Percentiles rank a stretch among this genome's conserved stretches.
Evolutionary conservation across 2,113 vertebrate species (phyloP).

Genomic region (Shinisaurus crocodilurus): DNA sequence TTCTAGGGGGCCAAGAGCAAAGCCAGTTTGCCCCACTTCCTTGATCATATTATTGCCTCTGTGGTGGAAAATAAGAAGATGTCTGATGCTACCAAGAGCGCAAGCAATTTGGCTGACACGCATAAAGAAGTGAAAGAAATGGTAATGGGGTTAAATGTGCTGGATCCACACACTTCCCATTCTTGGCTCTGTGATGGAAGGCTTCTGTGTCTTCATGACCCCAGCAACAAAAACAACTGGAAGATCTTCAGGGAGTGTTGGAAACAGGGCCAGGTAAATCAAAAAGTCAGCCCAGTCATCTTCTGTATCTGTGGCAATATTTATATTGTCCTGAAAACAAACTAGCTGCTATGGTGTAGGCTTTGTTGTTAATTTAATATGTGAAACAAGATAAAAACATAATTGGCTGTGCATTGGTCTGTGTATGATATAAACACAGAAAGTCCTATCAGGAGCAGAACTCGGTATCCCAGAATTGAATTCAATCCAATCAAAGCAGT

Average conservation of each 20-base stretch:
- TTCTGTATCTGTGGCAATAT: not conserved
- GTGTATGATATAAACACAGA: not conserved
- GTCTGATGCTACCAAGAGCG: conserved; percentile 84
- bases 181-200: conserved; percentile 98
- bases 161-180: conserved; percentile 97
- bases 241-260: conserved; percentile 99
- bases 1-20: conserved; percentile 91
- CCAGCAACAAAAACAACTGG: conserved; percentile 98
- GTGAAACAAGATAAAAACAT: not conserved
- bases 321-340: not conserved
- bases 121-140: conserved; percentile 89
- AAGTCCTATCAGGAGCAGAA: not conserved
- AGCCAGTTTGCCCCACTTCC: conserved; percentile 94
- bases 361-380: not conserved
- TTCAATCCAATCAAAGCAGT: not conserved
- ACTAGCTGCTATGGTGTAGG: not conserved
- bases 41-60: conserved; percentile 98
- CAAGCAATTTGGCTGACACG: conserved; percentile 81
- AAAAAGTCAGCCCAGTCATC: conserved; percentile 1
- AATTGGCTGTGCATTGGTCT: not conserved
- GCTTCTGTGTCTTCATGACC: conserved; percentile 96
- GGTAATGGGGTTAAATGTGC: conserved; percentile 94
- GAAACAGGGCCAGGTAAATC: conserved; percentile 97
- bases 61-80: conserved; percentile 99
- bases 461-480: not conserved